phyloP scores from a whole-genome alignment of 2,113 vertebrate genomes.

The Oophaga pumilio region DNA sequence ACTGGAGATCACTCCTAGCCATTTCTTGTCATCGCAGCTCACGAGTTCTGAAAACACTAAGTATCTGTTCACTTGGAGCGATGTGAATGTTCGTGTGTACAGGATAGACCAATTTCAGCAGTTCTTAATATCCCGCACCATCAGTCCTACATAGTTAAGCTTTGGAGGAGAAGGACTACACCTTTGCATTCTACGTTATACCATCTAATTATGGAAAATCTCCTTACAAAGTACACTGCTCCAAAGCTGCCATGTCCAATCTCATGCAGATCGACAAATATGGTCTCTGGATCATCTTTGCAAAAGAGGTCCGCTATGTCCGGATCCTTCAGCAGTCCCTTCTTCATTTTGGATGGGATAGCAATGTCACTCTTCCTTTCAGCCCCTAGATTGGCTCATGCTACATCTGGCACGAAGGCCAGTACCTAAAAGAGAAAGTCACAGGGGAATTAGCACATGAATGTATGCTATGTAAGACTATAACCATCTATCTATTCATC shows the following conservation, averaged over 20 bases:
- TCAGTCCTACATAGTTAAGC: not conserved
- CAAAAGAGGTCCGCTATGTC: constrained; percentile 78
- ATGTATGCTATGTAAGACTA: not conserved
- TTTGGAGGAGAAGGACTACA: not conserved
- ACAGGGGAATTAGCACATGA: not conserved
- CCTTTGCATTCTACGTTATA: not conserved
- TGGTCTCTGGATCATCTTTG: constrained; percentile 79
- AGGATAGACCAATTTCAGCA: not conserved
- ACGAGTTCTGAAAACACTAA: no score
- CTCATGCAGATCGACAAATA: constrained; percentile 80
- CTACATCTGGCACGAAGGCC: constrained; percentile 66
- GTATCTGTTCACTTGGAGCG: not conserved
- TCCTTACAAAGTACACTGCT: constrained; percentile 82
- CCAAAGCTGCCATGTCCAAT: constrained; percentile 84
- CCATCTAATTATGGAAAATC: not conserved
- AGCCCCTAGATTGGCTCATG: constrained; percentile 59
- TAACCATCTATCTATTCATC: not conserved
- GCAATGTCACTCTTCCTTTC: constrained; percentile 59
- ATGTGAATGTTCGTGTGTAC: not conserved
- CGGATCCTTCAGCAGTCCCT: constrained; percentile 77
- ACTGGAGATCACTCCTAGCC: no score
- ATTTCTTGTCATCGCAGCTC: no score
- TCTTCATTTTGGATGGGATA: constrained; percentile 72
- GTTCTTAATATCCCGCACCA: no score
- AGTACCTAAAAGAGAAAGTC: constrained; percentile 65